Base-by-base conservation (phyloP, 2,113 vertebrate genomes). In the Mus musculus region DNA sequence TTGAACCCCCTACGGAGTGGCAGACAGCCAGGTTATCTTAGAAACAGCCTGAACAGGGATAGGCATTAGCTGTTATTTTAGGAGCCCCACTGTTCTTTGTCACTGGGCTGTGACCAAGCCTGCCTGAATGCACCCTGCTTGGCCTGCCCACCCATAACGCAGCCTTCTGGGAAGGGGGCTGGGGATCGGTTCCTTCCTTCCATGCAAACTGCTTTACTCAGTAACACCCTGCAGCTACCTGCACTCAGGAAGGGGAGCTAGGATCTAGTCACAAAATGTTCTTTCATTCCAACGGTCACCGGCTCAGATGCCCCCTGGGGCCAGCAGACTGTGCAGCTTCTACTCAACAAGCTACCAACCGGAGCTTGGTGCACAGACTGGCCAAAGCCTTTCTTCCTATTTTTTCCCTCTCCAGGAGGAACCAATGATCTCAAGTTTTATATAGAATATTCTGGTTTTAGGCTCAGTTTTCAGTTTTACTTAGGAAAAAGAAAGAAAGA, bases 401-500 rank as follows among this genome's bases (percentile, higher is more conserved):
- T 33, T 24, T 88, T 63, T 56, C 5, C 1, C 2, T 91, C 78
- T 87, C 86, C 12, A 67, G 46, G 56, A 92, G 20, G 33, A 88
- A 49, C 30, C 30, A 3, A 26, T 54, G 88, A 95, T 67, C 72
- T 89, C 86, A 80, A 82, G 52, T 90, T 97, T 90, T 78, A 93
- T 49, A 73, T 17, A 63, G 87, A 97, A 63, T 33, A 65, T 28
- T 96, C 82, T 69, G 39, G 42, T 91, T 96, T 97, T 90, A 93
- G 95, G 86, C 5, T 80, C 82, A 69, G 42, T 4, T 81, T 93
- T 80, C 82, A 69, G 42, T 4, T 81, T 93, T 76, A 67, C 65
- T 85, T 78, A 7, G 4, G 63, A 17, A 46, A 61, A 73, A 73
- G 33, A 17, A 46, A 61, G 67, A 73, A 67, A 67, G 5, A 30